Base-by-base conservation (phyloP, 2,888 invertebrate genomes). In the Apoda limacodes region DNA sequence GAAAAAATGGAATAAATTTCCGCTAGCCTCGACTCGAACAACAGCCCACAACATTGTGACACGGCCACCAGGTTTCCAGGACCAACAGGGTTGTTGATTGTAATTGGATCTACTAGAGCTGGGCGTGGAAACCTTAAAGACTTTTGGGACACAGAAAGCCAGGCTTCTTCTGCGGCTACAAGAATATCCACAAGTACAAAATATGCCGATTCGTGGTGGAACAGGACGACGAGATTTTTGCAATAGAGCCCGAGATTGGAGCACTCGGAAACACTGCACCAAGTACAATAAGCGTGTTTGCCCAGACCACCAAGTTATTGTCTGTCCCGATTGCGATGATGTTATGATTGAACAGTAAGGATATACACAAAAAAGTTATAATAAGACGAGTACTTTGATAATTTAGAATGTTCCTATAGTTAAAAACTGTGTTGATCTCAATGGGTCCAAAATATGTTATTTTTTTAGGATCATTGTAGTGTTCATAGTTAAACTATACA, bases 191-290 rank as follows among this genome's bases (percentile, higher is more conserved):
- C 22, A 28, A 28, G 13, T 22, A 13, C 13, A 21, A 28, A 28
- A 28, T 21, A 21, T 10, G 7, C 7, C 15, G 9, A 11, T 13
- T 15, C 17, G 13, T 17, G 11, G 15, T 14, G 26, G 26, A 11
- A 26, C 14, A 26, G 26, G 26, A 26, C 26, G 26, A 26, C 17
- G 26, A 10, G 26, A 26, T 11, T 26, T 26, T 15, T 26, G 26
- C 26, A 26, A 11, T 14, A 26, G 26, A 26, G 26, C 26, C n/a
- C 14, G 26, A 26, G 26, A 26, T 26, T 17, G 26, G n/a, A 26
- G 26, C 26, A 26, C 26, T 26, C 26, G 26, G 11, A 26, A 26
- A 15, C 15, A 15, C 14, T 26, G 26, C 15, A 15, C 11, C 15
- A 26, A 26, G 21, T 21, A 10, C 21, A 21, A 21, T 21, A 21